These are phyloP conservation scores for Cyprinodon diabolis DNA, from an alignment of 2,797 vertebrate species.

Conservation along the genomic window DNA sequence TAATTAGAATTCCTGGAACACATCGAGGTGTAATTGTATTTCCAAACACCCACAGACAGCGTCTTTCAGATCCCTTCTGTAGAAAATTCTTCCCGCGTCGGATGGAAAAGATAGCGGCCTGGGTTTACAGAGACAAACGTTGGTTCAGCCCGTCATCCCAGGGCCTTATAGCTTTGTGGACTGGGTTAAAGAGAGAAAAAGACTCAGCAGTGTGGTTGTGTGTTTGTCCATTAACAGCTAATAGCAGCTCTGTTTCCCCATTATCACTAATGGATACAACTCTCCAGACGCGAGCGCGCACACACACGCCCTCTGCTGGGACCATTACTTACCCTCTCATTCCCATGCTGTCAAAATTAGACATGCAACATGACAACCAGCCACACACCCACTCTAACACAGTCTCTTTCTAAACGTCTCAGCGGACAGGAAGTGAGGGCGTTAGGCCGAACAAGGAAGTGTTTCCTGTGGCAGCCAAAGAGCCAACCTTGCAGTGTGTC, in stretches of 20 bases:
- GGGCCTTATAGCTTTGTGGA: neutral
- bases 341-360: constrained; percentile 79
- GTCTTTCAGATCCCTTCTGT: neutral
- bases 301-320: constrained; percentile 57
- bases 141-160: neutral
- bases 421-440: constrained; percentile 70
- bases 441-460: constrained; percentile 71
- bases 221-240: constrained; percentile 78
- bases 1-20: neutral
- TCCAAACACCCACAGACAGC: neutral
- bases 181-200: constrained; percentile 7
- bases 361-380: constrained; percentile 63
- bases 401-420: constrained; percentile 60
- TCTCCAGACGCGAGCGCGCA: constrained; percentile 58
- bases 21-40: neutral
- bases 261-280: constrained; percentile 78
- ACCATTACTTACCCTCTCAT: constrained; percentile 75
- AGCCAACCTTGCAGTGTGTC: constrained; percentile 50
- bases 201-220: constrained; percentile 47
- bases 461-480: constrained; percentile 67
- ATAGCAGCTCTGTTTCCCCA: constrained; percentile 73
- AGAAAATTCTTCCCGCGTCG: neutral
- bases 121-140: neutral
- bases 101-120: neutral
- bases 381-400: constrained; percentile 18